Conservation (phyloP, 2,797 vertebrate genomes). For the Leptoclinus maculatus region DNA sequence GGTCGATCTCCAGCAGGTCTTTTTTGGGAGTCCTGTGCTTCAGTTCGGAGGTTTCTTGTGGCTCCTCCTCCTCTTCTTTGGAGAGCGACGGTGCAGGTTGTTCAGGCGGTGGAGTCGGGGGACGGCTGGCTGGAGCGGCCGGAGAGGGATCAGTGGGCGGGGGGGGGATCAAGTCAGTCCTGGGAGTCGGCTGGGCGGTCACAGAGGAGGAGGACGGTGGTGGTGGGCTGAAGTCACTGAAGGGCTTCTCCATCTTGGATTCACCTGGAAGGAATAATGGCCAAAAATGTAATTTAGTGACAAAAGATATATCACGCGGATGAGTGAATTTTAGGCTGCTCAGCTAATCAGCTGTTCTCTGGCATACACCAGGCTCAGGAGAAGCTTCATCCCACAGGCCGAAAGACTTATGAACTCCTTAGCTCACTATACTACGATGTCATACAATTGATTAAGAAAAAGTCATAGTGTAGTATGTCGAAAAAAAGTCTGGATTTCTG, state of each 20-base stretch:
- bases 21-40: conserved; percentile 91
- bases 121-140: conserved; percentile 60
- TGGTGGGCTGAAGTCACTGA: conserved; percentile 40
- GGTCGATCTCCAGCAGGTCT: conserved; percentile 96
- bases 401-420: no score
- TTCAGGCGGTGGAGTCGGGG: conserved; percentile 42
- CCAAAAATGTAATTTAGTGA: background rate
- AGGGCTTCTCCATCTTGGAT: conserved; percentile 78
- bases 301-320: no score
- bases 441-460: no score
- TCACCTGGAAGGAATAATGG: conserved; percentile 69
- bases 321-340: no score
- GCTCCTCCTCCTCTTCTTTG: conserved; percentile 70
- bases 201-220: conserved; percentile 75
- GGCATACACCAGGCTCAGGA: no score
- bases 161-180: conserved; percentile 80
- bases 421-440: no score
- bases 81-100: conserved; percentile 18
- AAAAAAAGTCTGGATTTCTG: no score
- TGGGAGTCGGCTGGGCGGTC: conserved; percentile 88
- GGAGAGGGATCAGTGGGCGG: conserved; percentile 65
- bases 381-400: no score
- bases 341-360: no score
- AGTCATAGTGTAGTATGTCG: no score
- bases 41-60: conserved; percentile 82